Percentiles rank a stretch among this genome's conserved stretches.
Evolutionary conservation across 1,140 invertebrate species (phyloP).

Genomic region (Coptotermes formosanus): DNA sequence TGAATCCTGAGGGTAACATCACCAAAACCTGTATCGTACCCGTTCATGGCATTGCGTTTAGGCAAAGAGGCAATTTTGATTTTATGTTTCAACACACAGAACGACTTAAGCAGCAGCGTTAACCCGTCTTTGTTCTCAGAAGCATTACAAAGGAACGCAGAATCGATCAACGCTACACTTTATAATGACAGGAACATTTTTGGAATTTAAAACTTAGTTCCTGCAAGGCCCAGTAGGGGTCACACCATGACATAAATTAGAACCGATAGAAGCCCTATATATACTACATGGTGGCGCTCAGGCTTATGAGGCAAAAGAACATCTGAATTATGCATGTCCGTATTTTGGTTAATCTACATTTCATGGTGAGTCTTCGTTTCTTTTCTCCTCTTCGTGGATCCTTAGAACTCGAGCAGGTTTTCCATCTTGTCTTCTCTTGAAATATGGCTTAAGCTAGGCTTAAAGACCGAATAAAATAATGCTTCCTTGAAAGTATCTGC

Average conservation of each 20-base stretch:
- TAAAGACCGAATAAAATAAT: not conserved
- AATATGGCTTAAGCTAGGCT: constrained; percentile 16
- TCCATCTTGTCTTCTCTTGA: not conserved
- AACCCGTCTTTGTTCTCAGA: too few relatives aligned
- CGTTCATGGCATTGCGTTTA: too few relatives aligned
- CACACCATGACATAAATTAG: not conserved
- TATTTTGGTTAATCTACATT: not conserved
- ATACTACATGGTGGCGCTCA: not conserved
- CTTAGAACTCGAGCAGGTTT: not conserved
- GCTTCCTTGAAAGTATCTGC: not conserved
- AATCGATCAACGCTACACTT: not conserved
- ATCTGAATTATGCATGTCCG: constrained; percentile 12
- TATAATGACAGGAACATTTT: not conserved
- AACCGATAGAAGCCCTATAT: not conserved
- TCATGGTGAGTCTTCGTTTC: not conserved
- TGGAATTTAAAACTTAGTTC: not conserved
- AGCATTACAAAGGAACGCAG: too few relatives aligned
- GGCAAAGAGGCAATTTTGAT: too few relatives aligned
- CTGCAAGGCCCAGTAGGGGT: not conserved
- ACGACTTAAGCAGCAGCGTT: too few relatives aligned
- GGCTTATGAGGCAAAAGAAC: not conserved
- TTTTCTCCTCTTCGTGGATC: not conserved
- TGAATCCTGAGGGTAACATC: too few relatives aligned
- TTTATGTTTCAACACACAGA: too few relatives aligned
- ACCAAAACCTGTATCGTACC: too few relatives aligned